Conservation (phyloP, 1,140 invertebrate species). For the Drosophila sp. region DNA sequence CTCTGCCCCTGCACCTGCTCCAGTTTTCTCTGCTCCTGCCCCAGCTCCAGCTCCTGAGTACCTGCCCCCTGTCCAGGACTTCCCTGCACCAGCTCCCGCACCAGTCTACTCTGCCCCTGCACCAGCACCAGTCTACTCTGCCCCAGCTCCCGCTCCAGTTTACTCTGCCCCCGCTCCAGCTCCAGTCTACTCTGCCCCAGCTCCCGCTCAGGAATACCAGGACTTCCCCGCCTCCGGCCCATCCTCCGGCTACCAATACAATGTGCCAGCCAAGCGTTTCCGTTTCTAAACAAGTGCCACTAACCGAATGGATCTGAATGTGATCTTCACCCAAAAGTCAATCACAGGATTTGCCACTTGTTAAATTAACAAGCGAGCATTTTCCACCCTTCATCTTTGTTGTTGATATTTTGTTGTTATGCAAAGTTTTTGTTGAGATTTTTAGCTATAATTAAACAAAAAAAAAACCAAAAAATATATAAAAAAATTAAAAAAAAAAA, state of each 20-base stretch:
- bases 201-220: constrained; percentile 27
- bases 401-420: constrained; percentile 78
- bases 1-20: constrained; percentile 37
- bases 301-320: constrained; percentile 6
- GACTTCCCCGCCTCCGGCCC: background rate
- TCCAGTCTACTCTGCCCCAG: constrained; percentile 36
- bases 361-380: constrained; percentile 68
- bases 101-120: constrained; percentile 28
- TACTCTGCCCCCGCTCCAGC: constrained; percentile 38
- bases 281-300: constrained; percentile 62
- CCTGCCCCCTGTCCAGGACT: constrained; percentile 5
- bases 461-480: constrained; percentile 46
- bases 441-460: constrained; percentile 59
- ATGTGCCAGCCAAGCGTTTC: constrained; percentile 75
- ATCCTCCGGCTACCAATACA: constrained; percentile 66
- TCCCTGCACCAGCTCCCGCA: constrained; percentile 19
- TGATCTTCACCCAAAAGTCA: constrained; percentile 21
- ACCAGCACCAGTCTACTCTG: constrained; percentile 28
- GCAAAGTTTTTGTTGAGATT: constrained; percentile 78
- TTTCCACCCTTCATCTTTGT: constrained; percentile 37
- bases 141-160: constrained; percentile 28
- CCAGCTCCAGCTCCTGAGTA: constrained; percentile 31
- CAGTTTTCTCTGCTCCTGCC: constrained; percentile 38
- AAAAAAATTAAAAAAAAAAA: constrained; percentile 55
- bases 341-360: constrained; percentile 36